phyloP scores from a whole-genome alignment of 2,888 invertebrate species.

The Agapetus fuscipes region DNA sequence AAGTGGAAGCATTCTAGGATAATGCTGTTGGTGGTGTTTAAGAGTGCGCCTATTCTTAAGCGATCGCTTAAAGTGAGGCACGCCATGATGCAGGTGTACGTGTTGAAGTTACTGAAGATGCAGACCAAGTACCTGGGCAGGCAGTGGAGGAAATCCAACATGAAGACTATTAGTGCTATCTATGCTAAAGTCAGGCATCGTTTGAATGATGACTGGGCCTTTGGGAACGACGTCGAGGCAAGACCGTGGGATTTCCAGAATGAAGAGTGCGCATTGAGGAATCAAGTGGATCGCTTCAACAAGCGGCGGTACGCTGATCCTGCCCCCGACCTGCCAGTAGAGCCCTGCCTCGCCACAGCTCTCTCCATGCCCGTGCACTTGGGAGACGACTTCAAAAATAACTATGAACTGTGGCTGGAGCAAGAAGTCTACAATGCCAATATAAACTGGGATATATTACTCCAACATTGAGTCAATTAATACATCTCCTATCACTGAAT shows the following conservation, averaged over 20 bases:
- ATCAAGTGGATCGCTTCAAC: slow-evolving; percentile 94
- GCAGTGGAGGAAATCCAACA: slow-evolving; percentile 98
- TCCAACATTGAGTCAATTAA: slow-evolving; percentile 10
- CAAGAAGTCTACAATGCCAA: slow-evolving; percentile 89
- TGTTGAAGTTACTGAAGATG: slow-evolving; percentile 96
- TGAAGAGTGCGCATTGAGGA: slow-evolving; percentile 90
- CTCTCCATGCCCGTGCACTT: slow-evolving; percentile 71
- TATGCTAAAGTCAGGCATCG: slow-evolving; percentile 95
- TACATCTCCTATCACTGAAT: no score
- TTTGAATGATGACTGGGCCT: slow-evolving; percentile 99
- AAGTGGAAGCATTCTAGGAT: slow-evolving; percentile 99
- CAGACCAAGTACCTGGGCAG: slow-evolving; percentile 98
- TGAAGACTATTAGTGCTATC: slow-evolving; percentile 99
- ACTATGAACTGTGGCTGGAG: slow-evolving; percentile 92
- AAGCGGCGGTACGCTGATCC: slow-evolving; percentile 71
- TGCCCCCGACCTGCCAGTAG: slow-evolving; percentile 46
- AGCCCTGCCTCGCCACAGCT: slow-evolving; percentile 74
- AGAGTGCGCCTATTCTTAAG: slow-evolving; percentile 97
- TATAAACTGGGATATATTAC: slow-evolving; percentile 62
- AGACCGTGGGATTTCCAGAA: slow-evolving; percentile 98
- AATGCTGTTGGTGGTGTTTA: slow-evolving; percentile 99
- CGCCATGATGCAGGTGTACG: slow-evolving; percentile 96
- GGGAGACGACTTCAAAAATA: slow-evolving; percentile 85
- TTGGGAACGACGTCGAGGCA: slow-evolving; percentile 96
- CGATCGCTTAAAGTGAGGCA: slow-evolving; percentile 91